Base-by-base conservation (phyloP, 2,797 vertebrate genomes). In the Mastacembelus armatus region DNA sequence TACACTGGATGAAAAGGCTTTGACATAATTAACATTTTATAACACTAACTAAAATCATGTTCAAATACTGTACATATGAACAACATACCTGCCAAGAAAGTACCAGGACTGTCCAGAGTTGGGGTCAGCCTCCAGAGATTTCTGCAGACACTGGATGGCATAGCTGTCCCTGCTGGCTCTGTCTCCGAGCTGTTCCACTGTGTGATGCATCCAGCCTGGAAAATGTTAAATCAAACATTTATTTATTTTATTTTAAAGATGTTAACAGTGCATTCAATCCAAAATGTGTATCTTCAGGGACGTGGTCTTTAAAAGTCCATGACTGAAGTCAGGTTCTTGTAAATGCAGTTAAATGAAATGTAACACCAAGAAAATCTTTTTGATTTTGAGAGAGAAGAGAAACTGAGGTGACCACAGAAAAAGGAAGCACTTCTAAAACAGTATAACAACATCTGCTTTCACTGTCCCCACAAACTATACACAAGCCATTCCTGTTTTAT, bases 41-140 rank as follows among this genome's bases (percentile, higher is more conserved):
- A 16, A 29, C 10, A 14, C 11, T 0, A 40, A 55, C 1, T 4
- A 27, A 12, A 4, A 18, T n/a, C 21, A 0, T 32, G 6, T 10
- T 26, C 15, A 22, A 26, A 21, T 4, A 22, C 5, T 1, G 29
- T 3, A 3, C 2, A 4, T 7, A 4, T 1, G 11, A 1, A 16
- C 3, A 0, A 38, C 73, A 0, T 87, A 99, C 98, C 98, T 99
- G 96, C 98, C 98, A 80, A 99, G 96, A 89, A 98, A 99, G 96
- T 99, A 99, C 98, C 98, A 99, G 89, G 97, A 98, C 94, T 99
- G 98, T 92, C 97, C 98, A 81, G 98, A 99, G 94, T 97, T 98
- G 54, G 98, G 97, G 92, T 99, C 98, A 78, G 97, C 97, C 94
- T 99, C 98, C 92, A 99, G 93, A 86, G 98, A 99, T 91, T 98